Evolutionary conservation across 2,113 vertebrate species (phyloP), one percentile per base, ranked within the genome.

Genomic region (Argyrosomus japonicus): DNA sequence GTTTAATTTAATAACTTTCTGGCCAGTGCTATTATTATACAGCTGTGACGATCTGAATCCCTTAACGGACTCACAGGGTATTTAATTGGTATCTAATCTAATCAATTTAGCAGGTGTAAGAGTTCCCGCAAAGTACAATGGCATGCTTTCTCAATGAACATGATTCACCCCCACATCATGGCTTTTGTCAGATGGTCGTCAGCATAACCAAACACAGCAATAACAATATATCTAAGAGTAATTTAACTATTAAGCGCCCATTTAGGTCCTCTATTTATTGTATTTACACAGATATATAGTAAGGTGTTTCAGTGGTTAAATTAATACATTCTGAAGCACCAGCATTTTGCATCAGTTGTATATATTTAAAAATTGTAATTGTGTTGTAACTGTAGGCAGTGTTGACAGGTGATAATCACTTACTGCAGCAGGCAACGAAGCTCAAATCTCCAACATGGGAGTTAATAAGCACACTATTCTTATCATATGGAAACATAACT

Each of bases 11-110:
- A 83, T 81, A 81, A 78, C 63, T 78, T 63, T 78, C 65, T 88
- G 77, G 62, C 14, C 10, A 84, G 61, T 87, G 36, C 40, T 53
- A 79, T 91, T 86, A 88, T 74, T 51, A 47, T 65, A 75, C 68
- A 57, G 60, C 84, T 72, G 69, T 74, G 75, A 86, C 13, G 32
- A 69, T 76, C 77, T 50, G 79, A 85, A 60, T 83, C 73, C 32
- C 56, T 82, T 61, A 76, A 79, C 73, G 73, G 75, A 75, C 81
- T 81, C 32, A 1, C 43, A 54, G 65, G 79, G 62, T 73, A 73
- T 78, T 73, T 89, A 85, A 86, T 88, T 84, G 62, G 48, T 79
- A 83, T 86, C 63, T 82, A 82, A 88, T 84, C 48, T 43, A 84
- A 87, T 89, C 76, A 73, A 13, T 82, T 86, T 74, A 74, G 56